These are phyloP conservation scores for Autographa pulchrina DNA, from an alignment of 2,888 invertebrate species.

Conservation along the genomic window DNA sequence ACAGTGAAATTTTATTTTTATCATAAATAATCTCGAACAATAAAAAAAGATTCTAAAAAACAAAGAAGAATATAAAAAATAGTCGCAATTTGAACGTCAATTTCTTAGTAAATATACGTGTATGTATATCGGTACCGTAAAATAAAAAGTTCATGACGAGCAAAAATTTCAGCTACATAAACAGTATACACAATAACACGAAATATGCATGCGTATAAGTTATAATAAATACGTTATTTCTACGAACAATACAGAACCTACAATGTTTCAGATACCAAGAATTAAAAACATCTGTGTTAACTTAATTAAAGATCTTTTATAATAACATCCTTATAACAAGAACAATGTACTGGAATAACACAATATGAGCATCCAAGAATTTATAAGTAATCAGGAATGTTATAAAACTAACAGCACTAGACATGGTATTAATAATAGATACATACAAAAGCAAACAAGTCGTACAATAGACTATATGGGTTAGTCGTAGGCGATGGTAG, in stretches of 20 bases:
- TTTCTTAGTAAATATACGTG: too few species aligned
- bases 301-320: slow-evolving; percentile 29
- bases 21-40: not conserved
- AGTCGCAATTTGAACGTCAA: not conserved
- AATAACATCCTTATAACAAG: slow-evolving; percentile 13
- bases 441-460: not conserved
- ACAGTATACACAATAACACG: slow-evolving; percentile 3
- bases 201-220: slow-evolving; percentile 17
- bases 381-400: slow-evolving; percentile 4
- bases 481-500: slow-evolving; percentile 14
- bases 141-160: not conserved
- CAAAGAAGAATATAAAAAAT: not conserved
- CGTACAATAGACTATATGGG: slow-evolving; percentile 16
- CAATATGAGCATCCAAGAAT: slow-evolving; percentile 31
- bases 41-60: not conserved
- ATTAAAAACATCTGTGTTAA: slow-evolving; percentile 41
- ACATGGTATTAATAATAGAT: not conserved
- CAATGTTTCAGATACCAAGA: slow-evolving; percentile 32
- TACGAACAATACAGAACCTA: slow-evolving; percentile 19
- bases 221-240: slow-evolving; percentile 17
- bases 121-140: too few species aligned
- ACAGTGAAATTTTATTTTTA: not conserved
- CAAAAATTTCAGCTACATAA: not conserved
- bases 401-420: slow-evolving; percentile 14
- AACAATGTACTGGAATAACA: slow-evolving; percentile 28